Percentiles rank a stretch among this genome's conserved stretches.
phyloP scores from a whole-genome alignment of 2,113 vertebrate species.

The Plectropomus leopardus region DNA sequence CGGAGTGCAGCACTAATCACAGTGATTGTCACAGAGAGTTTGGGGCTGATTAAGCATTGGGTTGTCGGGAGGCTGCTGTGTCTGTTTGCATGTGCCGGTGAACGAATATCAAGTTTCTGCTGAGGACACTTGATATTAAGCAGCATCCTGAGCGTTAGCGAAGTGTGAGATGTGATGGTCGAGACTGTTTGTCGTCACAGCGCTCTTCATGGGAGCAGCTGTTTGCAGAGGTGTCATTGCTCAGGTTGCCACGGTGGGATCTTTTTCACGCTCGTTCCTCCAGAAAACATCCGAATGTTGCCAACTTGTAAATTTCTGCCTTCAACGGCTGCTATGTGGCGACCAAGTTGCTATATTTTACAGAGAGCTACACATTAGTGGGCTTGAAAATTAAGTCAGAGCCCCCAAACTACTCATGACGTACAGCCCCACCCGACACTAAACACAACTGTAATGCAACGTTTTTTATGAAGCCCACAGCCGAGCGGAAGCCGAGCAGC shows the following conservation, averaged over 20 bases:
- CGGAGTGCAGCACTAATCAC: slow-evolving; percentile 61
- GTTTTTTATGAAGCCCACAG: no score
- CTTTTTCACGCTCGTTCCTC: neutral
- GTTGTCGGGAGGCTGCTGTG: slow-evolving; percentile 5
- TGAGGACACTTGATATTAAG: slow-evolving; percentile 24
- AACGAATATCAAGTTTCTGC: slow-evolving; percentile 6
- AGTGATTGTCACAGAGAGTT: slow-evolving; percentile 55
- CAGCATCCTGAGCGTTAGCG: slow-evolving; percentile 22
- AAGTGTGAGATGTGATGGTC: neutral
- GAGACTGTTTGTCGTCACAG: slow-evolving; percentile 5
- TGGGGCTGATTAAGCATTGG: slow-evolving; percentile 53
- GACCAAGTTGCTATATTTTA: neutral
- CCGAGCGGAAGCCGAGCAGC: no score
- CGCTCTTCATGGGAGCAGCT: slow-evolving; percentile 8
- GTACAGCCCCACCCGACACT: no score
- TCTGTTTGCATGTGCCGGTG: slow-evolving; percentile 17
- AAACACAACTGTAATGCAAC: no score
- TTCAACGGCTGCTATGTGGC: neutral
- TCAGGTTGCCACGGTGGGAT: neutral
- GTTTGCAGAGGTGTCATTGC: neutral
- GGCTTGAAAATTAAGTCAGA: no score
- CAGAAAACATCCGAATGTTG: neutral
- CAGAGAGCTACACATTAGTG: no score
- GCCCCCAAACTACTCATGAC: no score
- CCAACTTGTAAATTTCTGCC: neutral